Base-by-base conservation (phyloP, 2,888 invertebrate species). In the Yponomeuta cagnagella region DNA sequence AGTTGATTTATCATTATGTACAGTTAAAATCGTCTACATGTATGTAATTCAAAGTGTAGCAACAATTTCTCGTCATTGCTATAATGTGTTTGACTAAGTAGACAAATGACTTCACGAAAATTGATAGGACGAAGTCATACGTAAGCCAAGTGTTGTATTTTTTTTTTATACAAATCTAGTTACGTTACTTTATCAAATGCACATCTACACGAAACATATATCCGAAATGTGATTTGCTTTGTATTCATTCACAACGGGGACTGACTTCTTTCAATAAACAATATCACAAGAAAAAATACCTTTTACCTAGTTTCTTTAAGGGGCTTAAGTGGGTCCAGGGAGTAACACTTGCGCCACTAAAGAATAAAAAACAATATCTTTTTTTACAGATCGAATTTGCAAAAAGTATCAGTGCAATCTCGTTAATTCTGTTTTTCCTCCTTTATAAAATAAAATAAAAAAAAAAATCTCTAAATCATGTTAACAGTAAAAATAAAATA, bases 171-270 rank as follows among this genome's bases (percentile, higher is more conserved):
- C 73, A 71, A 72, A 72, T 75, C 74, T 58, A 58, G 52, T 15
- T 58, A 58, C 52, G 52, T 58, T 58, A 58, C 73, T 8, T 43
- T 43, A 43, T 43, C 83, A 86, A 88, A 86, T 75, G 86, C 89
- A 90, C 90, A 90, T 85, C 81, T 80, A 83, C 80, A 78, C 80
- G 81, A 87, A 90, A 90, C 89, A 90, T 87, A 90, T 90, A 77
- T 85, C 81, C 66, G 77, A 78, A 83, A 87, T 89, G 89, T 88
- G 89, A 86, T 86, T 84, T 83, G 85, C 76, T 37, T 71, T 3
- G 68, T 66, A 48, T 71, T 70, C 2, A 48, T 71, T 70, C 2
- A n/a, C 23, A 71, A 75, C 75, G 83, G 82, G 85, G 81, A 82
- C 78, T 81, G 85, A 86, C 81, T 84, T 87, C 83, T 81, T 79